These are phyloP conservation scores for Rhorus exstirpatorius DNA, from an alignment of 2,888 invertebrate genomes.

Conservation along the genomic window DNA sequence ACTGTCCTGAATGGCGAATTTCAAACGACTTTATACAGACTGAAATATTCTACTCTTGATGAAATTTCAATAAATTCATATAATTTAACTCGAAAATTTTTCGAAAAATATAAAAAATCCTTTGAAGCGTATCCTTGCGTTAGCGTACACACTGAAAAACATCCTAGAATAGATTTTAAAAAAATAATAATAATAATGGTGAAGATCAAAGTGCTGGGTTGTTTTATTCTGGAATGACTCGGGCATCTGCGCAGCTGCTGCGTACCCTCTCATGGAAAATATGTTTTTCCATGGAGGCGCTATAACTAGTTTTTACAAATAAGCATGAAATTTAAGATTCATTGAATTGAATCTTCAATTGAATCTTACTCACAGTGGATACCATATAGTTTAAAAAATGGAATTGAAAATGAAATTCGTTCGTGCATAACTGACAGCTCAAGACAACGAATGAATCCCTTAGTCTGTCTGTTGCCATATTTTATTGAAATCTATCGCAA, in stretches of 20 bases:
- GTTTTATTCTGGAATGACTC: no score
- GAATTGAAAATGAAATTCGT: constrained; percentile 19
- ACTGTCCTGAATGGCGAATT: constrained; percentile 13
- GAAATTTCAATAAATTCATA: constrained; percentile 69
- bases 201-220: no score
- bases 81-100: constrained; percentile 46
- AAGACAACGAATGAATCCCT: constrained; percentile 27
- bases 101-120: not conserved
- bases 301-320: no score
- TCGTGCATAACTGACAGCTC: constrained; percentile 19
- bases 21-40: not conserved
- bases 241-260: no score
- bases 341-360: no score
- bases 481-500: constrained; percentile 82
- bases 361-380: no score
- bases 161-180: not conserved
- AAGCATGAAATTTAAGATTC: no score
- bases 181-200: not conserved
- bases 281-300: no score
- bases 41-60: constrained; percentile 17
- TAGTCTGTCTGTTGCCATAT: constrained; percentile 80
- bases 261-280: no score
- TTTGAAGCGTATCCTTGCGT: no score
- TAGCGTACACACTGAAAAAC: no score
- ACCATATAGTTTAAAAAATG: not conserved